Conservation (phyloP, 53 echinoderm and acorn worm species). For the Hippasteria phrygiana region DNA sequence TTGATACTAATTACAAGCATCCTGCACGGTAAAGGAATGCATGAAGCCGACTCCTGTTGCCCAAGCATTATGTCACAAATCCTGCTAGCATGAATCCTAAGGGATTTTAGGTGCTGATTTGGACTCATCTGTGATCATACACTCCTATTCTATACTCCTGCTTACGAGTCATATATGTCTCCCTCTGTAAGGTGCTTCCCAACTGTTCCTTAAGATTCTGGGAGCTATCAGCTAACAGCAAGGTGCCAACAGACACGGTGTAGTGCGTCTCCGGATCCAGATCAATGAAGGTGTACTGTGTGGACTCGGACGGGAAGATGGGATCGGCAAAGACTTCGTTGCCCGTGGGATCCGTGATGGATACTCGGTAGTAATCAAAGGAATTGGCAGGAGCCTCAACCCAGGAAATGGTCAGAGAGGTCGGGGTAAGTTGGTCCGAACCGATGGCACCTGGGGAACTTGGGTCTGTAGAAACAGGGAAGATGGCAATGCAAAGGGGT, state of each 20-base stretch:
- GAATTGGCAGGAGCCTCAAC: constrained; percentile 8
- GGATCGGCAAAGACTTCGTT: constrained; percentile 9
- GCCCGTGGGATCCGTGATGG: constrained; percentile 44
- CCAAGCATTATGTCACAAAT: too few relatives aligned
- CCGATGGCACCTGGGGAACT: constrained; percentile 39
- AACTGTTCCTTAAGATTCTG: constrained; percentile 24
- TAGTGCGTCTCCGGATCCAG: constrained; percentile 60
- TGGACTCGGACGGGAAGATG: constrained; percentile 13
- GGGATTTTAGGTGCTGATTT: too few relatives aligned
- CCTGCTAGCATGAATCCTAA: too few relatives aligned
- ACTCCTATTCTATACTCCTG: too few relatives aligned
- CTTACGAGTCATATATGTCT: constrained; percentile 27
- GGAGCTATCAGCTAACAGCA: constrained; percentile 31
- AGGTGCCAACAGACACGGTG: constrained; percentile 55
- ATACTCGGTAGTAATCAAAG: constrained; percentile 42
- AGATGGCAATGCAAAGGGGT: background rate
- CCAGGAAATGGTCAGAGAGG: constrained; percentile 52
- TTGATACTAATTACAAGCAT: too few relatives aligned
- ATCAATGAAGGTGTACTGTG: constrained; percentile 38
- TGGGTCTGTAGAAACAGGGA: constrained; percentile 56
- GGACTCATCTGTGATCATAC: too few relatives aligned
- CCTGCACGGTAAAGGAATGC: too few relatives aligned
- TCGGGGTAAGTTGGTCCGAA: background rate
- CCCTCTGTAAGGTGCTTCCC: constrained; percentile 9
- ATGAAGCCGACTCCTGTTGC: too few relatives aligned